Base-by-base conservation (phyloP, 1,140 invertebrate genomes). In the Nymphalis io region DNA sequence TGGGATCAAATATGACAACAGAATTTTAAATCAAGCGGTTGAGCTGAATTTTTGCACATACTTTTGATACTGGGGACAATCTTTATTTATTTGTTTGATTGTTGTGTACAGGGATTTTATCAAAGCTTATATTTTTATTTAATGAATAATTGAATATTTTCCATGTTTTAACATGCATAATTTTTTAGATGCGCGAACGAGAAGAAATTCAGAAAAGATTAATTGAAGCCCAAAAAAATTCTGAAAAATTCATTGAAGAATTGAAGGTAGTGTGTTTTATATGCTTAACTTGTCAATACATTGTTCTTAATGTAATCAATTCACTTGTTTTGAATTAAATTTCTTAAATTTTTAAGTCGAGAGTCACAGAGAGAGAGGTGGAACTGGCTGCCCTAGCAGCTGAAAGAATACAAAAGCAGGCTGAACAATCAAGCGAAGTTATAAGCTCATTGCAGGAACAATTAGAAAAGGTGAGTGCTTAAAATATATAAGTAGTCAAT, bases 121-220 rank as follows among this genome's bases (percentile, higher is more conserved):
- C n/a, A n/a, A n/a, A n/a, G n/a, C n/a, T n/a, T n/a, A n/a, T n/a
- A n/a, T n/a, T n/a, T n/a, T n/a, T n/a, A n/a, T n/a, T n/a, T n/a
- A n/a, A n/a, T n/a, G n/a, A n/a, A n/a, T n/a, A n/a, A n/a, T n/a
- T n/a, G n/a, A n/a, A n/a, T n/a, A n/a, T n/a, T n/a, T n/a, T n/a
- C n/a, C n/a, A n/a, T n/a, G n/a, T n/a, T n/a, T n/a, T n/a, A 33
- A 33, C 4, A 3, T 33, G 0, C 6, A 33, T 46, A 44, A 15
- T 53, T 64, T 73, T 65, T 16, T 75, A 93, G 79, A 87, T 92
- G 42, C 79, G 92, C 68, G 87, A 92, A 59, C 88, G 92, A 70
- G 88, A 89, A 71, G 83, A 90, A 42, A 84, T 93, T 13, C 85
- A 90, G 72, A 89, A 91, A 68, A 83, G 89, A 71, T 79, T 93